phyloP scores from a whole-genome alignment of 2,113 vertebrate genomes.

The Gymnobelideus leadbeateri region DNA sequence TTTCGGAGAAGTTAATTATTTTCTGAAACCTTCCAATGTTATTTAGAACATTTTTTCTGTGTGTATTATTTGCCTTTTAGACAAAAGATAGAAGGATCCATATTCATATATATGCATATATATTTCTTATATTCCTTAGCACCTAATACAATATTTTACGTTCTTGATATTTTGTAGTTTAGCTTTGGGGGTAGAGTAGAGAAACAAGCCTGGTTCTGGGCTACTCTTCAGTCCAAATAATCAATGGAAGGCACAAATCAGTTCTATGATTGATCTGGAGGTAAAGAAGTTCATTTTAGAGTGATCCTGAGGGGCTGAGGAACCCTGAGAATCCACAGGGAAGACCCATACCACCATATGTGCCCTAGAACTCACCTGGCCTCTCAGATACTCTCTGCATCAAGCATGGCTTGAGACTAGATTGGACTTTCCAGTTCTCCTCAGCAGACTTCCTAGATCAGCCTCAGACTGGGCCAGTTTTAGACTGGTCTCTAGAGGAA shows the following conservation, averaged over 20 bases:
- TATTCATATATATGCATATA: neutral
- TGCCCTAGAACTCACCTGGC: constrained; percentile 9
- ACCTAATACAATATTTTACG: neutral
- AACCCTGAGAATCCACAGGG: neutral
- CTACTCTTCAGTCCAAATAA: neutral
- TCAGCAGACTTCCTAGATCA: constrained; percentile 5
- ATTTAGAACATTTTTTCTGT: neutral
- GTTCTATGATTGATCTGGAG: constrained; percentile 12
- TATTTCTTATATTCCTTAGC: neutral
- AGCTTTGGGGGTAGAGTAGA: neutral
- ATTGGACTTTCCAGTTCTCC: neutral
- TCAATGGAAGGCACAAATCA: constrained; percentile 3
- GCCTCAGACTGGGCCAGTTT: constrained; percentile 1
- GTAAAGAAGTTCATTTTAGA: neutral
- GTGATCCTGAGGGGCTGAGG: neutral
- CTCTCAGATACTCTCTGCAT: constrained; percentile 2
- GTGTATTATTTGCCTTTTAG: neutral
- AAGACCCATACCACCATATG: neutral
- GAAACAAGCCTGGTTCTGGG: neutral
- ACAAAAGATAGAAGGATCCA: neutral
- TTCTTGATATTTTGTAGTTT: neutral
- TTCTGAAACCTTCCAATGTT: neutral
- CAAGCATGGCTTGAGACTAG: neutral
- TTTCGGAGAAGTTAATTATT: neutral
- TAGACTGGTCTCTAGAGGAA: constrained; percentile 5